Percentiles rank a stretch among this genome's conserved stretches.
Conservation (phyloP, 2,797 vertebrate genomes). For the Sarcoramphus papa region DNA sequence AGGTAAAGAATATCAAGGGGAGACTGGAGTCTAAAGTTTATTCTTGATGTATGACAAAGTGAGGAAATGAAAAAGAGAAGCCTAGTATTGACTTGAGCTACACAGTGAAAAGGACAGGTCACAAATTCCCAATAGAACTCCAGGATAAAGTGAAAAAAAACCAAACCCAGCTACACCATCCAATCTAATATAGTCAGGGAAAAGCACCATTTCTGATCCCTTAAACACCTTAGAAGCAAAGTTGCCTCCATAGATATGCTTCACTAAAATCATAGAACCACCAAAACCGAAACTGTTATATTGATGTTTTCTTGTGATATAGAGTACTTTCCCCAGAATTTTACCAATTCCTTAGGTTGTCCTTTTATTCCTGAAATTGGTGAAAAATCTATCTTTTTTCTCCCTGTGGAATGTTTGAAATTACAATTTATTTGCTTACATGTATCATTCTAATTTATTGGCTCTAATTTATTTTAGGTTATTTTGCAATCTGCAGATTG, state of each 20-base stretch:
- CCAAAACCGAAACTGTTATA: background rate
- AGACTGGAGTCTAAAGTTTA: background rate
- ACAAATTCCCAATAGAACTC: background rate
- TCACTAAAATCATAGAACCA: background rate
- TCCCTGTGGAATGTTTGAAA: background rate
- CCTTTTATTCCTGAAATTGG: background rate
- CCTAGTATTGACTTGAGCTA: background rate
- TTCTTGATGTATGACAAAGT: background rate
- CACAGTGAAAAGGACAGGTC: background rate
- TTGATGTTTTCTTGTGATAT: background rate
- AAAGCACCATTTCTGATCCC: background rate
- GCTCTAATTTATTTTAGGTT: background rate
- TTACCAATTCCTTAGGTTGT: background rate
- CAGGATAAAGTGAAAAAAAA: background rate
- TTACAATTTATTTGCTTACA: background rate
- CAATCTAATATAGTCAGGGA: background rate
- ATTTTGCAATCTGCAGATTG: background rate
- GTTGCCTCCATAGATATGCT: background rate
- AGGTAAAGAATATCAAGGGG: background rate
- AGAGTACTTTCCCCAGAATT: background rate
- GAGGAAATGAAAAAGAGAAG: background rate
- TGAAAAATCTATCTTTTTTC: background rate
- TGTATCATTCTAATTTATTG: background rate
- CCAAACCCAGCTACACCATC: rapidly evolving
- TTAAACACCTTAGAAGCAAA: background rate